These are phyloP conservation scores for Hyperoodon ampullatus DNA, from an alignment of 2,113 vertebrate genomes.

Conservation along the genomic window DNA sequence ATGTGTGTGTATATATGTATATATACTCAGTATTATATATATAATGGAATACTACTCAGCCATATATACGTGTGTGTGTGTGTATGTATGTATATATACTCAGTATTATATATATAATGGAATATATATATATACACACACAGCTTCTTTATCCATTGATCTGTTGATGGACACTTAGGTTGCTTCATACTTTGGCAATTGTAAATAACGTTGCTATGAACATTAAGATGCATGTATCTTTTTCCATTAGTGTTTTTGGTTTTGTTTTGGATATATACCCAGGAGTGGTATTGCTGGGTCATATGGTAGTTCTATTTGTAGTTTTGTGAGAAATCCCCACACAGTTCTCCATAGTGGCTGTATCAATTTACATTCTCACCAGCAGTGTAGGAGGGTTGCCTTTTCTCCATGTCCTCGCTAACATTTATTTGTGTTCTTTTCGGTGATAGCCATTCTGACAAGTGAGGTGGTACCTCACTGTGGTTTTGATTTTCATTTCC, in stretches of 20 bases:
- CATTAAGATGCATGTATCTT: background rate
- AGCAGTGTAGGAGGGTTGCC: too few relatives aligned
- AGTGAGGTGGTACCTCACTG: background rate
- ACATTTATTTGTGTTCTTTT: background rate
- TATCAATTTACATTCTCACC: background rate
- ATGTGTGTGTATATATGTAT: too few relatives aligned
- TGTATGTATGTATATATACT: fast-evolving
- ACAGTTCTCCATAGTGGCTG: background rate
- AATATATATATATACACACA: background rate
- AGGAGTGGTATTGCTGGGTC: background rate
- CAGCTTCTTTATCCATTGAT: background rate
- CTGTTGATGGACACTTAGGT: background rate
- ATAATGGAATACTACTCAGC: background rate
- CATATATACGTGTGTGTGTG: background rate
- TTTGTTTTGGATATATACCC: background rate
- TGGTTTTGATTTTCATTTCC: background rate
- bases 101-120: too few relatives aligned
- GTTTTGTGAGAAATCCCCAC: background rate
- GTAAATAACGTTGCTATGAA: background rate
- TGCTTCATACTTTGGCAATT: background rate
- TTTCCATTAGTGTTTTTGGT: background rate
- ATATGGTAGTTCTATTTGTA: background rate
- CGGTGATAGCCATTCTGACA: background rate
- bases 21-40: background rate
- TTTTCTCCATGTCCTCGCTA: background rate